Percentiles rank a stretch among this genome's conserved stretches.
phyloP scores from a whole-genome alignment of 2,888 invertebrate species.

The Belgica antarctica region DNA sequence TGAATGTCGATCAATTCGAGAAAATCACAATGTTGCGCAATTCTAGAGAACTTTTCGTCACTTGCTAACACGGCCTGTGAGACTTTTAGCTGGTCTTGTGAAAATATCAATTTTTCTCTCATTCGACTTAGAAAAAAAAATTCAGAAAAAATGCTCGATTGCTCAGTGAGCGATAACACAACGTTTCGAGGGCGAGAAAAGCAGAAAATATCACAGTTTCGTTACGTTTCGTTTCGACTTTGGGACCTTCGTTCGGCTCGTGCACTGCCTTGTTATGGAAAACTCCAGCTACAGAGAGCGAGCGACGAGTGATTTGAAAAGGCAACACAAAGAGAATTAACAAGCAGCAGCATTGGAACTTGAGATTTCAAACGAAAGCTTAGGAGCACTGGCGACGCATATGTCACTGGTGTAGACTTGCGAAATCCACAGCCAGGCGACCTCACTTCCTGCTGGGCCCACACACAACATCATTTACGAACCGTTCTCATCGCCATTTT shows the following conservation, averaged over 20 bases:
- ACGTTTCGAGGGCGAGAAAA: not conserved
- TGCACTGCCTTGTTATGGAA: not conserved
- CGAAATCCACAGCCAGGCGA: too few species aligned
- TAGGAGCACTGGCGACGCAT: too few species aligned
- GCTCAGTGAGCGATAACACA: not conserved
- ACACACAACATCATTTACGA: slow-evolving; percentile 9
- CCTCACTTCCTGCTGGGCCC: not conserved
- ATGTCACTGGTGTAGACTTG: too few species aligned
- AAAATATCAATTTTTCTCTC: slow-evolving; percentile 7
- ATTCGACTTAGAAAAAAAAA: not conserved
- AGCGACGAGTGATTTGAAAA: not conserved
- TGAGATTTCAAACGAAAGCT: slow-evolving; percentile 15
- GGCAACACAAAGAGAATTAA: slow-evolving; percentile 21
- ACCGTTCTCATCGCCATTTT: slow-evolving; percentile 37
- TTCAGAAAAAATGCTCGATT: slow-evolving; percentile 7
- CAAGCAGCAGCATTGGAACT: slow-evolving; percentile 13
- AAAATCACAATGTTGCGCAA: too few species aligned
- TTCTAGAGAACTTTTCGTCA: too few species aligned
- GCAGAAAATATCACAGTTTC: slow-evolving; percentile 8
- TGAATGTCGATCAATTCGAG: too few species aligned
- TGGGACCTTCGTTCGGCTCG: slow-evolving; percentile 13
- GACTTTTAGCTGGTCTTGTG: not conserved
- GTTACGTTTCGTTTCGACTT: not conserved
- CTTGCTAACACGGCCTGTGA: too few species aligned
- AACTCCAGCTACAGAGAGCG: slow-evolving; percentile 8